Base-by-base conservation (phyloP, 1,140 invertebrate species). In the Drosophila ercepeae region DNA sequence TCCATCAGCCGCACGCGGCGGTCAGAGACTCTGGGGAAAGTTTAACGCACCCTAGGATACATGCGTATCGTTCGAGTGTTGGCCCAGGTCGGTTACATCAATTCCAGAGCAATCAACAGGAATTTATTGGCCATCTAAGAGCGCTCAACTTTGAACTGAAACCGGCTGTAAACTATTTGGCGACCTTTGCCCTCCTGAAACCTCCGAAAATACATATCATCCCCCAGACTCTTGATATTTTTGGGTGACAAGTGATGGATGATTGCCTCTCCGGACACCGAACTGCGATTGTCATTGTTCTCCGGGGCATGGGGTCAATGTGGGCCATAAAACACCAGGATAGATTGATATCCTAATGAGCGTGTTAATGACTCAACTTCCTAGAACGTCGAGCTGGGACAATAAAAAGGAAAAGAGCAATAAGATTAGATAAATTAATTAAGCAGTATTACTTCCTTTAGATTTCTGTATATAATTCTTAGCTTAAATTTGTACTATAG, bases 121-220 rank as follows among this genome's bases (percentile, higher is more conserved):
- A 55, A 67, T 76, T 73, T 55, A 59, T 53, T 32, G 52, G 16
- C 49, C 45, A 46, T 44, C 48, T 41, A 23, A 9, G 75, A 23
- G 34, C 78, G 58, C 68, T 82, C 68, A 82, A 82, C 78, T 82
- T 82, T 82, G 78, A 82, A 82, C 78, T 45, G 58, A 65, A 57
- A 39, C 0, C 36, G 21, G 16, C 21, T 50, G 34, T 19, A 49
- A 34, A 59, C 54, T 67, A 55, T 34, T 46, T 36, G 36, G 16
- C 72, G 77, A 81, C 78, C 78, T 48, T 54, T 59, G 23, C 1
- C 13, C 45, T 82, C 72, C 23, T 25, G n/a, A n/a, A n/a, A n/a
- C 27, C 18, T 45, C 34, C n/a, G 7, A 39, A 69, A 64, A 64
- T 69, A 54, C 32, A 53, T 57, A 52, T 11, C 9, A 11, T 9